phyloP scores from a whole-genome alignment of 2,113 vertebrate genomes.

The Dicentrarchus labrax region DNA sequence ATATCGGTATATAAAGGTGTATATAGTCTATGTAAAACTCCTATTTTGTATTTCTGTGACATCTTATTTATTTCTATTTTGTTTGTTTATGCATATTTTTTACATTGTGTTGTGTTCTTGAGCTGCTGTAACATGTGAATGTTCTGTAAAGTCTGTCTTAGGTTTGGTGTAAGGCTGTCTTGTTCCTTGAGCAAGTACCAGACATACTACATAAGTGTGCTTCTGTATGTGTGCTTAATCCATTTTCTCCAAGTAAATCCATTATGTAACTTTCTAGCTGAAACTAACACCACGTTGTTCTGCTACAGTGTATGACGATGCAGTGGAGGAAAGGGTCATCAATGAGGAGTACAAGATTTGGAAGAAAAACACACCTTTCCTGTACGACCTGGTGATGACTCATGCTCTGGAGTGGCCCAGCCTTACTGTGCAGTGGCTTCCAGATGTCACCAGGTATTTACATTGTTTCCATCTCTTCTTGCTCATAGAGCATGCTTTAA shows the following conservation, averaged over 20 bases:
- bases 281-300: background rate
- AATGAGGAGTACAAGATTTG: conserved; percentile 97
- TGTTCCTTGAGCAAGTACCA: background rate
- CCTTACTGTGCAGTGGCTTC: conserved; percentile 95
- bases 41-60: too few species aligned
- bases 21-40: too few species aligned
- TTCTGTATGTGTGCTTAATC: background rate
- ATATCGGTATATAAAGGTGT: too few species aligned
- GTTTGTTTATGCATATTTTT: too few species aligned
- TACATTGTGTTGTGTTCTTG: too few species aligned
- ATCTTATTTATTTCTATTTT: too few species aligned
- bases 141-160: too few species aligned
- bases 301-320: conserved; percentile 90
- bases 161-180: background rate
- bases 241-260: too few species aligned
- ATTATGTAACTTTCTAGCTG: background rate
- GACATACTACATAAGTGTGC: background rate
- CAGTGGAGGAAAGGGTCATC: conserved; percentile 93
- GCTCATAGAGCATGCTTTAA: background rate
- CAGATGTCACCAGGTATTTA: conserved; percentile 91
- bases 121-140: too few species aligned
- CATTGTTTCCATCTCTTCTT: background rate
- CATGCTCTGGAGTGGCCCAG: conserved; percentile 95
- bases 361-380: conserved; percentile 95
- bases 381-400: conserved; percentile 94